These are phyloP conservation scores for Oligia strigilis DNA, from an alignment of 2,888 invertebrate species.

Conservation along the genomic window DNA sequence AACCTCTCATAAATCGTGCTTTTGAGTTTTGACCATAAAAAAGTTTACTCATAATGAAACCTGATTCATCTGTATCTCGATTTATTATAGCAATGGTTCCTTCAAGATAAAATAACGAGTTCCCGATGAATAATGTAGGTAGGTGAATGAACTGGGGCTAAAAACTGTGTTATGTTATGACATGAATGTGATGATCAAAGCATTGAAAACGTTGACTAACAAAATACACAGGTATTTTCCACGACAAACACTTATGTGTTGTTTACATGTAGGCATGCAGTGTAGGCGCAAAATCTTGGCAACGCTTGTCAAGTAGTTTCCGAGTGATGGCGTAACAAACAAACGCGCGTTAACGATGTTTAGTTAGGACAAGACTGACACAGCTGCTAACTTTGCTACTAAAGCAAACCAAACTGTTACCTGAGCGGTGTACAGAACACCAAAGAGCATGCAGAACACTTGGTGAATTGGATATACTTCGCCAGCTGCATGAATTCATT, in stretches of 20 bases:
- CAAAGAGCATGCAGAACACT: too few relatives aligned
- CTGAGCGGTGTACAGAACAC: neutral
- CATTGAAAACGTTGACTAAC: constrained; percentile 35
- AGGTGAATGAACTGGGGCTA: constrained; percentile 47
- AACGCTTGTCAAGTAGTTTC: constrained; percentile 26
- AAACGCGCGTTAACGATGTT: constrained; percentile 31
- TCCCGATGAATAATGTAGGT: constrained; percentile 6
- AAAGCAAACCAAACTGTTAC: neutral
- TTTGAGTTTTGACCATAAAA: constrained; percentile 10
- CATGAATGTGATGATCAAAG: constrained; percentile 13
- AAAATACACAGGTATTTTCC: constrained; percentile 31
- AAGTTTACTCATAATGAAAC: constrained; percentile 17
- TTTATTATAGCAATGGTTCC: constrained; percentile 11
- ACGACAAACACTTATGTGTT: neutral
- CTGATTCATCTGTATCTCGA: constrained; percentile 21
- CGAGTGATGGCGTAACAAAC: constrained; percentile 28
- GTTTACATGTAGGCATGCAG: constrained; percentile 2
- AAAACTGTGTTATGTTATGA: constrained; percentile 3
- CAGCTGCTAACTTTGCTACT: constrained; percentile 1
- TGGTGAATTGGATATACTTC: neutral
- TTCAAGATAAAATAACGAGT: constrained; percentile 10
- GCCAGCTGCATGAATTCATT: constrained; percentile 27
- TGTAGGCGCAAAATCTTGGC: constrained; percentile 38
- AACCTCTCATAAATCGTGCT: constrained; percentile 28
- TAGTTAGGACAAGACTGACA: constrained; percentile 18